These are phyloP conservation scores for Scyliorhinus canicula DNA, from an alignment of 2,797 vertebrate genomes.

Conservation along the genomic window DNA sequence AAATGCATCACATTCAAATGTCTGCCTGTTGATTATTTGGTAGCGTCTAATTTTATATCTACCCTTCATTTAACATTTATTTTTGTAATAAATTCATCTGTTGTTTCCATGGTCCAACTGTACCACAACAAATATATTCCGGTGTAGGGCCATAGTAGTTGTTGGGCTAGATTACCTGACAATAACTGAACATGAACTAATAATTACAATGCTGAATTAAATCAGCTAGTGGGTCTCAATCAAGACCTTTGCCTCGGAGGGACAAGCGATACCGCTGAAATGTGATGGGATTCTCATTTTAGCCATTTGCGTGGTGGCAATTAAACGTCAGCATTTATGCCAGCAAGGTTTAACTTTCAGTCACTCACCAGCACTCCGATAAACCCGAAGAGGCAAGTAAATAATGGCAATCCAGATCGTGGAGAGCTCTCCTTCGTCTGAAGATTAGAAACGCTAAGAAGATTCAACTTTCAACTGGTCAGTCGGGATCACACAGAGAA, in stretches of 20 bases:
- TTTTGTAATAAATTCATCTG: not conserved
- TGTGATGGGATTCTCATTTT: slow-evolving; percentile 65
- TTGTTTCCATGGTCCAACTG: not conserved
- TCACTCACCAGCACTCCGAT: slow-evolving; percentile 46
- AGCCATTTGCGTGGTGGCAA: slow-evolving; percentile 58
- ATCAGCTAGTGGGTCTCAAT: slow-evolving; percentile 50
- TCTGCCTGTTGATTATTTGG: not conserved
- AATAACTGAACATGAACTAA: slow-evolving; percentile 54
- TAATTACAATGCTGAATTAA: slow-evolving; percentile 65
- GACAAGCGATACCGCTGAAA: slow-evolving; percentile 52
- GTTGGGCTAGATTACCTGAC: slow-evolving; percentile 57
- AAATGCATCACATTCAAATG: not conserved
- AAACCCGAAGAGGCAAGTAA: not conserved
- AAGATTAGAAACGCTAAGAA: not conserved
- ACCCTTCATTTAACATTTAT: not conserved
- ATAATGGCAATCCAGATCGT: slow-evolving; percentile 39
- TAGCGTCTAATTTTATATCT: not conserved
- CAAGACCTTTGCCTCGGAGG: slow-evolving; percentile 62
- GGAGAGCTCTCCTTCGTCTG: slow-evolving; percentile 44
- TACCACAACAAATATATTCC: slow-evolving; percentile 1
- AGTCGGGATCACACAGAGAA: not conserved
- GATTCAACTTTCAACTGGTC: not conserved
- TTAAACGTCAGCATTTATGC: slow-evolving; percentile 64
- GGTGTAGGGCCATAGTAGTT: slow-evolving; percentile 40
- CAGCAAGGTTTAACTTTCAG: slow-evolving; percentile 58